Percentiles rank a stretch among this genome's conserved stretches.
Conservation (phyloP, 2,888 invertebrate genomes). For the Chrysomela aeneicollis region DNA sequence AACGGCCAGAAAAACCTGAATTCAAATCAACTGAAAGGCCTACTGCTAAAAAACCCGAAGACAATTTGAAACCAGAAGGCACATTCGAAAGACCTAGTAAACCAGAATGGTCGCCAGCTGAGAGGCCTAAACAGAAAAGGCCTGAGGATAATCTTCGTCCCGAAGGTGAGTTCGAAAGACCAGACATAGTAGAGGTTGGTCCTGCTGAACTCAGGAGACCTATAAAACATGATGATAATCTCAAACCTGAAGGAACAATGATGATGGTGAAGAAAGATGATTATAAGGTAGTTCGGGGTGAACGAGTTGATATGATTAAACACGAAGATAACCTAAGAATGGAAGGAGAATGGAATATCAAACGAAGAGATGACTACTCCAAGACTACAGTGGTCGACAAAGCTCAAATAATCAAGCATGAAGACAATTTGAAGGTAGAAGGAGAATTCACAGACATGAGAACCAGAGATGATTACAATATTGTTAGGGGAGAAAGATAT, state of each 20-base stretch:
- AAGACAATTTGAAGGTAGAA: slow-evolving; percentile 72
- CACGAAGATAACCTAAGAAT: slow-evolving; percentile 73
- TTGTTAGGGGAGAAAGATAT: slow-evolving; percentile 65
- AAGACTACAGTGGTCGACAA: slow-evolving; percentile 64
- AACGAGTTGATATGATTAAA: slow-evolving; percentile 68
- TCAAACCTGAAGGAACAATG: slow-evolving; percentile 66
- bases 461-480: slow-evolving; percentile 65
- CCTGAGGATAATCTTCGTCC: slow-evolving; percentile 64
- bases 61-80: slow-evolving; percentile 64
- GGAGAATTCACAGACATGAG: slow-evolving; percentile 50
- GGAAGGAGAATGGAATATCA: slow-evolving; percentile 56
- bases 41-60: slow-evolving; percentile 61
- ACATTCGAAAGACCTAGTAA: slow-evolving; percentile 64
- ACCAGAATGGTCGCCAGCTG: slow-evolving; percentile 55
- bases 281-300: slow-evolving; percentile 65
- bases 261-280: slow-evolving; percentile 58
- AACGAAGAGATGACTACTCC: slow-evolving; percentile 65
- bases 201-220: slow-evolving; percentile 69
- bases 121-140: slow-evolving; percentile 61
- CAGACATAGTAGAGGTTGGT: slow-evolving; percentile 58
- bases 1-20: slow-evolving; percentile 59
- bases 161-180: slow-evolving; percentile 60
- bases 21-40: slow-evolving; percentile 65
- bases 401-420: slow-evolving; percentile 67
- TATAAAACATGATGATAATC: slow-evolving; percentile 61